Evolutionary conservation across 2,113 vertebrate species (phyloP), one percentile per base, ranked within the genome.

Genomic region (Ifrita kowaldi): DNA sequence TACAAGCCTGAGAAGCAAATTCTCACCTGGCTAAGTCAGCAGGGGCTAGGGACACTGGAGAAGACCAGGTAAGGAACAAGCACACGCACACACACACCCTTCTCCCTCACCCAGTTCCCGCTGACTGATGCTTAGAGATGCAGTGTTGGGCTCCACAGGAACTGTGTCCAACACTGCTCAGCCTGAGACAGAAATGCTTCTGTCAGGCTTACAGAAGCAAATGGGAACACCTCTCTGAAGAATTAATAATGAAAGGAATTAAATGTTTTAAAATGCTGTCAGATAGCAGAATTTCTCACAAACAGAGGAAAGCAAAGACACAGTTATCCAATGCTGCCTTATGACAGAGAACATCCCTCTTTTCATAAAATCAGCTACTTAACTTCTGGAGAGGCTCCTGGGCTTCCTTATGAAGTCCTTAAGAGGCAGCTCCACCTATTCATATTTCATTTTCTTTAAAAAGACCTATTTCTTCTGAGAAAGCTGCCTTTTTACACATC

Each of bases 371-470:
- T 63, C 94, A 85, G 49, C 65, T 87, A 50, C 88, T 95, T 90
- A 93, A 96, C 82, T 94, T 94, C 74, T 75, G 64, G 94, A 95
- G 73, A 93, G 64, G 70, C 70, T 96, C 92, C 92, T 71, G 74
- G 84, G 78, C 70, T 94, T 93, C 42, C 64, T 69, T 77, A 19
- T 42, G 42, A 97, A 80, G 87, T 84, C 90, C 37, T 55, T 73
- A 90, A 86, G 55, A 47, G 52, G 62, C 65, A 97, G 59, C 55
- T 94, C 81, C 62, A 91, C 84, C 75, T 74, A 47, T 76, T 79
- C 42, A 67, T 85, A 55, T 59, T 81, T 74, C 9, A 39, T 90
- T 90, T 88, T 67, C 68, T 74, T 88, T 63, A 86, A 55, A 33
- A 74, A 86, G 76, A 80, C 55, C 33, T 5, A 2, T 68, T 90